Conservation (phyloP, 1,140 invertebrate genomes). For the Drosophila truncata region DNA sequence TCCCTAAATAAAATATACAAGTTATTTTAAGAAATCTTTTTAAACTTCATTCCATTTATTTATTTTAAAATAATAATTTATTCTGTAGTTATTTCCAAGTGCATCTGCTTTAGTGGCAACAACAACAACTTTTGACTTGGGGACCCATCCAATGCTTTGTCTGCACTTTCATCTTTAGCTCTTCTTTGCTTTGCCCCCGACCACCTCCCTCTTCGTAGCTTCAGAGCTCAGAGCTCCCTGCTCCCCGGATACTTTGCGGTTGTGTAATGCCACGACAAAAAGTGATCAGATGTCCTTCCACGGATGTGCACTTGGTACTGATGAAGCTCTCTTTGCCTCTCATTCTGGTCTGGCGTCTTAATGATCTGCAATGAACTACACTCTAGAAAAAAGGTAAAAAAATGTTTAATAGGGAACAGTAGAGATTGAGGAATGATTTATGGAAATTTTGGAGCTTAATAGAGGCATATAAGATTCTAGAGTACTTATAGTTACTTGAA, state of each 20-base stretch:
- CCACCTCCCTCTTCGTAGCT: not conserved
- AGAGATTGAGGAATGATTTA: not conserved
- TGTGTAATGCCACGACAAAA: conserved; percentile 74
- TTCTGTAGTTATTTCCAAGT: not conserved
- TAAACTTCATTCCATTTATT: accelerated
- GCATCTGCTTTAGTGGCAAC: conserved; percentile 21
- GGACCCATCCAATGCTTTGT: conserved; percentile 59
- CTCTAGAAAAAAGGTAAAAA: not conserved
- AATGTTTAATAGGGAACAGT: not conserved
- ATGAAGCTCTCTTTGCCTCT: conserved; percentile 35
- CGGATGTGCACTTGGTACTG: conserved; percentile 73
- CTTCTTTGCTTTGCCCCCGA: conserved; percentile 37
- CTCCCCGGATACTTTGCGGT: conserved; percentile 46
- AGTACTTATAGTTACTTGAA: not conserved
- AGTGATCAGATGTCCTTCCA: conserved; percentile 85
- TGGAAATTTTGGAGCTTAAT: not conserved
- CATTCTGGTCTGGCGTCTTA: conserved; percentile 63
- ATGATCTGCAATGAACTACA: conserved; percentile 64
- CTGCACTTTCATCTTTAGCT: conserved; percentile 75
- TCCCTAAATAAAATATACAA: not conserved
- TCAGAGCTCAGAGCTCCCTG: conserved; percentile 8
- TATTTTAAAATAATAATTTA: not conserved
- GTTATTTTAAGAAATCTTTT: not conserved
- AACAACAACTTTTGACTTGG: conserved; percentile 47
- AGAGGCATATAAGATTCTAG: too few relatives aligned